phyloP scores from a whole-genome alignment of 2,113 vertebrate genomes.

The Pelecanoides urinatrix region DNA sequence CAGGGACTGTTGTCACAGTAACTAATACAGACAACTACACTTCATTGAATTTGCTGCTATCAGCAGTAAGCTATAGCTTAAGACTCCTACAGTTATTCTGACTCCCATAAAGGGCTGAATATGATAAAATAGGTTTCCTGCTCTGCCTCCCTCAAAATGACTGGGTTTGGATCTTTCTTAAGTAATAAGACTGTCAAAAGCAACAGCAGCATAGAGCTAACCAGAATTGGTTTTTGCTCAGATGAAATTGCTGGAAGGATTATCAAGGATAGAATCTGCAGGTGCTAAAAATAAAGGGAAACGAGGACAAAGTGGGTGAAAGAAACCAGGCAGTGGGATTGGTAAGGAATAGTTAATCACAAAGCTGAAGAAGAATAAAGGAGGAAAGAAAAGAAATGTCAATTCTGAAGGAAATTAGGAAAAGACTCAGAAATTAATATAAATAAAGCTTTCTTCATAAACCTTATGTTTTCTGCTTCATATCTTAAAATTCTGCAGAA shows the following conservation, averaged over 20 bases:
- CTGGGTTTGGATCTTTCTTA: not conserved
- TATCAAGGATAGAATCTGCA: not conserved
- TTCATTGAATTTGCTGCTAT: not conserved
- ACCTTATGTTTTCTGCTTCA: not conserved
- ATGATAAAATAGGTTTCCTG: not conserved
- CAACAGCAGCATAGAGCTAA: not conserved
- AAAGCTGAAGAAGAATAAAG: not conserved
- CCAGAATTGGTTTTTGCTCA: not conserved
- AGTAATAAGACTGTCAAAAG: not conserved
- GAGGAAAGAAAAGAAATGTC: not conserved
- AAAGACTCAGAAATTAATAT: not conserved
- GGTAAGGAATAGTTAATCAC: slow-evolving; percentile 9
- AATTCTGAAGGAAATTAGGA: not conserved
- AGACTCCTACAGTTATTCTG: not conserved
- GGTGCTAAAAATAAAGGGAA: slow-evolving; percentile 39
- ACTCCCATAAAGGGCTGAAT: not conserved
- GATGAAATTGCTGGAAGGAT: not conserved
- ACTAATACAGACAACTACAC: not conserved
- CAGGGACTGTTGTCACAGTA: not conserved
- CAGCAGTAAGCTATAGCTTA: not conserved
- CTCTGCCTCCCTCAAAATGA: not conserved
- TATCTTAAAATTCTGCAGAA: not conserved
- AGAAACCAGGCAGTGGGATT: not conserved
- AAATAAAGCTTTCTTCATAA: not conserved
- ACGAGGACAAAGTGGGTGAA: slow-evolving; percentile 26